A percentile compares a stretch with the other conserved stretches of the same genome.
Conservation (phyloP, 2,797 vertebrate genomes). For the Rhinogobio ventralis region DNA sequence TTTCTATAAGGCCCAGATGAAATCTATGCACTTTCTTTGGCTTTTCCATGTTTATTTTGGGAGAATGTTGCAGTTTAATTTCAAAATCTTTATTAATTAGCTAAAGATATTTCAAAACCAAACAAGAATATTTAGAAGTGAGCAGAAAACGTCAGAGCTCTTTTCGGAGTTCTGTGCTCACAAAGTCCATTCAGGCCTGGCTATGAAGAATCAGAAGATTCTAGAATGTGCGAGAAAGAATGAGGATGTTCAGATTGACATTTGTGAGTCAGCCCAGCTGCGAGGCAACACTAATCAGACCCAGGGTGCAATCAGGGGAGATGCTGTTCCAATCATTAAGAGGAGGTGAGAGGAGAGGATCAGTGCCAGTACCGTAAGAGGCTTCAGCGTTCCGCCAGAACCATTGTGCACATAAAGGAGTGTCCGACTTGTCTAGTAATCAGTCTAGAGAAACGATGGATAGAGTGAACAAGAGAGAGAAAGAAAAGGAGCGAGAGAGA, state of each 20-base stretch:
- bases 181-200: not conserved
- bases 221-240: constrained; percentile 21
- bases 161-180: not conserved
- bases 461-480: constrained; percentile 50
- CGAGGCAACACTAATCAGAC: constrained; percentile 81
- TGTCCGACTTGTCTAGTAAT: constrained; percentile 81
- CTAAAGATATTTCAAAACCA: constrained; percentile 1
- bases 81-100: not conserved
- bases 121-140: not conserved
- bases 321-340: constrained; percentile 86
- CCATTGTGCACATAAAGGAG: constrained; percentile 76
- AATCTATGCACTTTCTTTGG: not conserved
- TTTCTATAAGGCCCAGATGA: not conserved
- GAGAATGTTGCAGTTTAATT: not conserved
- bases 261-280: constrained; percentile 80
- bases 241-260: constrained; percentile 70
- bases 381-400: constrained; percentile 77
- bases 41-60: not conserved
- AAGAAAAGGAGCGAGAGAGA: constrained; percentile 27
- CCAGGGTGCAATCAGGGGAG: constrained; percentile 85
- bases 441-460: constrained; percentile 71
- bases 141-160: not conserved
- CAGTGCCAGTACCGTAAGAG: constrained; percentile 69
- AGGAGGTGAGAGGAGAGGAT: constrained; percentile 65
- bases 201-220: constrained; percentile 22